These are phyloP conservation scores for Rhopalosiphum maidis DNA, from an alignment of 1,140 invertebrate species.

Conservation along the genomic window DNA sequence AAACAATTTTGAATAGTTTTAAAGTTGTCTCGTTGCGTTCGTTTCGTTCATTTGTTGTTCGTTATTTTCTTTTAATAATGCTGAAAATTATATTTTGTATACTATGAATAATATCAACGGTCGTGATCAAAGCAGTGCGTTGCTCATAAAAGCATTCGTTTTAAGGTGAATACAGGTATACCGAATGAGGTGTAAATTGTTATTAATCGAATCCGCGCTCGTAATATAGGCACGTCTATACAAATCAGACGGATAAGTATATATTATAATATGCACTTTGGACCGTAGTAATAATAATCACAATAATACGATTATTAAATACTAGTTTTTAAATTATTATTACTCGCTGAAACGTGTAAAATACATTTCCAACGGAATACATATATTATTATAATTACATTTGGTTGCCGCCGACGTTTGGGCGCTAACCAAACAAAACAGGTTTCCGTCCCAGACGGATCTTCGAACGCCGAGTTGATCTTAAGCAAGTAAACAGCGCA, in stretches of 20 bases:
- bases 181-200: not conserved
- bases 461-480: not conserved
- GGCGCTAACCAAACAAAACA: not conserved
- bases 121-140: not conserved
- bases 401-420: not conserved
- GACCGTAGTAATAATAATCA: not conserved
- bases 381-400: not conserved
- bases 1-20: not conserved
- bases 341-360: slow-evolving; percentile 31
- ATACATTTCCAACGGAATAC: slow-evolving; percentile 8
- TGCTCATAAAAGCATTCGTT: not conserved
- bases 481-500: not conserved
- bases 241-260: not conserved
- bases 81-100: not conserved
- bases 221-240: not conserved
- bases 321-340: slow-evolving; percentile 32
- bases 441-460: not conserved
- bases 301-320: slow-evolving; percentile 32
- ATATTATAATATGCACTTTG: not conserved
- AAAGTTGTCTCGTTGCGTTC: not conserved
- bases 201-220: not conserved
- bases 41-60: not conserved
- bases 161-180: not conserved
- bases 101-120: not conserved
- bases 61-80: not conserved